Evolutionary conservation across 2,888 invertebrate species (phyloP).

Genomic region (Acleris cristana): DNA sequence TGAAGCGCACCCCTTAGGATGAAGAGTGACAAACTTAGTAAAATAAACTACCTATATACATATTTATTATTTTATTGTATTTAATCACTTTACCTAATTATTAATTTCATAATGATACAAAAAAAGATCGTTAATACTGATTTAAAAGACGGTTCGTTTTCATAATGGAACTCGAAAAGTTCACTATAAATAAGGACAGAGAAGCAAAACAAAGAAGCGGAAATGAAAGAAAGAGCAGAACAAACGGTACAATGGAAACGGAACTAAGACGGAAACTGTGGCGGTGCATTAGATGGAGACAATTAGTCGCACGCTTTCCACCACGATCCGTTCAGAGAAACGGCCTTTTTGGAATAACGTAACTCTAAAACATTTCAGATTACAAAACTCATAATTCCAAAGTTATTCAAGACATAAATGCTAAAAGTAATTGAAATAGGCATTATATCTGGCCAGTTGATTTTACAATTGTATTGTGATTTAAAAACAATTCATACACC

Average conservation of each 20-base stretch:
- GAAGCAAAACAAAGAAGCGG: constrained; percentile 35
- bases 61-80: too few relatives aligned
- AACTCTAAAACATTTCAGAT: too few relatives aligned
- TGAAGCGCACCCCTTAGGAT: too few relatives aligned
- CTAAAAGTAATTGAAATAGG: too few relatives aligned
- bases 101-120: background rate
- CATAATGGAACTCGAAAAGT: constrained; percentile 30
- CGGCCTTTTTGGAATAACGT: background rate
- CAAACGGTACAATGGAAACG: constrained; percentile 36
- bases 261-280: constrained; percentile 35
- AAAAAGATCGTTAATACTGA: background rate
- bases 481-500: too few relatives aligned
- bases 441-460: too few relatives aligned
- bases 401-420: too few relatives aligned
- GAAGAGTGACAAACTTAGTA: too few relatives aligned
- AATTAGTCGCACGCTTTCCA: constrained; percentile 38
- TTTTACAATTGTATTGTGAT: too few relatives aligned
- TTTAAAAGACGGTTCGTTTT: background rate
- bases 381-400: too few relatives aligned
- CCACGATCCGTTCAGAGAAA: constrained; percentile 13
- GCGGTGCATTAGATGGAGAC: constrained; percentile 39
- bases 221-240: constrained; percentile 36
- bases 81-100: too few relatives aligned
- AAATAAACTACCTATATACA: too few relatives aligned
- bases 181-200: constrained; percentile 31